These are phyloP conservation scores for Sebastes fasciatus DNA, from an alignment of 2,113 vertebrate species.

Conservation along the genomic window DNA sequence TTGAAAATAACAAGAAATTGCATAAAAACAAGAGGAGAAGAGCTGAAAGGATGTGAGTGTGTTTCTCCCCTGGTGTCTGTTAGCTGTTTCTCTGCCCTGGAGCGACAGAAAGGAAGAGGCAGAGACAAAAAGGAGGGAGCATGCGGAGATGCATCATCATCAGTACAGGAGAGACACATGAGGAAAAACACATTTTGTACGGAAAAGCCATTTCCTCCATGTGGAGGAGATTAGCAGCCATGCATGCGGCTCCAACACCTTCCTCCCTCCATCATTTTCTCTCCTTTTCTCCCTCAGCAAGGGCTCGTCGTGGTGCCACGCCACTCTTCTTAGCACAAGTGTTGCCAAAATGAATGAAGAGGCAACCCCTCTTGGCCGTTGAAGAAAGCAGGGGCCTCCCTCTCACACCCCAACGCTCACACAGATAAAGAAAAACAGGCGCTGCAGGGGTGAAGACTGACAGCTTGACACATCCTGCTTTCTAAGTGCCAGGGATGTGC, in stretches of 20 bases:
- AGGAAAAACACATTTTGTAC: conserved; percentile 60
- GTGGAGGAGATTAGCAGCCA: conserved; percentile 61
- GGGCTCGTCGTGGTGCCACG: conserved; percentile 8
- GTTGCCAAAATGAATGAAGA: conserved; percentile 44
- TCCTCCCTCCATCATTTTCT: conserved; percentile 14
- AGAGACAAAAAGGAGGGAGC: conserved; percentile 34
- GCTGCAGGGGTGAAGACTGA: conserved; percentile 39
- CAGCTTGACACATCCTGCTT: conserved; percentile 55
- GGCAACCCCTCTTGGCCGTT: not conserved
- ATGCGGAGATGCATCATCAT: conserved; percentile 74
- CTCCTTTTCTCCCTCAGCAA: conserved; percentile 20
- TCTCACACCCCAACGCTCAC: conserved; percentile 28
- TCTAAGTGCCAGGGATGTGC: conserved; percentile 42
- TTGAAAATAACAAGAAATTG: conserved; percentile 7
- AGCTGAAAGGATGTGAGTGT: conserved; percentile 36
- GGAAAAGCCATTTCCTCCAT: conserved; percentile 70
- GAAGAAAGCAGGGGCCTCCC: conserved; percentile 6
- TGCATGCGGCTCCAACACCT: conserved; percentile 37
- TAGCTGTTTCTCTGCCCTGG: conserved; percentile 64
- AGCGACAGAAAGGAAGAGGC: conserved; percentile 57
- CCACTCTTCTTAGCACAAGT: conserved; percentile 26
- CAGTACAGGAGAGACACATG: conserved; percentile 40
- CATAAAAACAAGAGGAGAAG: not conserved
- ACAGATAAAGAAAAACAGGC: conserved; percentile 24
- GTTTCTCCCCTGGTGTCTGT: conserved; percentile 47